Evolutionary conservation across 2,113 vertebrate species (phyloP).

Genomic region (Tragulus kanchil): DNA sequence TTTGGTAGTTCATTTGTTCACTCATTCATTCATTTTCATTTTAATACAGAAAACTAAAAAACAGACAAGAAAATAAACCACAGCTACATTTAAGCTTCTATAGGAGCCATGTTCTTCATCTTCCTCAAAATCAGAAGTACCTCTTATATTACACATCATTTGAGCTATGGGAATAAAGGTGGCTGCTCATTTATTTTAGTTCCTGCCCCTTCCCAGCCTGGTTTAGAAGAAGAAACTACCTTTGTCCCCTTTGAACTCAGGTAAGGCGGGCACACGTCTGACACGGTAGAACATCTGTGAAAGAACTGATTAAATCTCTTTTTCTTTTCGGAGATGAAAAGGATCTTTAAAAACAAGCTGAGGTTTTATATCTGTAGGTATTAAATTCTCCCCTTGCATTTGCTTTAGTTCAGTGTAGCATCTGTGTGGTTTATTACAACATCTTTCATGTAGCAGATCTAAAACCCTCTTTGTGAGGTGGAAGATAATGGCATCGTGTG

Average conservation of each 20-base stretch:
- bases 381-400: constrained; percentile 67
- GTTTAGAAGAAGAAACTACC: constrained; percentile 82
- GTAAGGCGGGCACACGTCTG: constrained; percentile 45
- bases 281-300: constrained; percentile 69
- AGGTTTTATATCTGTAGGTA: constrained; percentile 74
- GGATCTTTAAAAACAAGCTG: constrained; percentile 68
- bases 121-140: constrained; percentile 69
- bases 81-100: constrained; percentile 1
- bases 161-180: constrained; percentile 80
- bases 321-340: constrained; percentile 78
- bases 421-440: constrained; percentile 77
- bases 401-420: constrained; percentile 63
- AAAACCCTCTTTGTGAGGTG: constrained; percentile 4
- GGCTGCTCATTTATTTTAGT: constrained; percentile 83
- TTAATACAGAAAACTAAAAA: constrained; percentile 42
- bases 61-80: constrained; percentile 3
- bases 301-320: constrained; percentile 65
- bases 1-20: not conserved
- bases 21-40: not conserved
- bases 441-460: constrained; percentile 72
- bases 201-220: constrained; percentile 75
- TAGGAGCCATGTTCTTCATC: constrained; percentile 54
- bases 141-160: constrained; percentile 74
- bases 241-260: constrained; percentile 76
- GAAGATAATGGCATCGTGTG: constrained; percentile 77